A percentile compares a stretch with the other conserved stretches of the same genome.
Conservation (phyloP, 2,113 vertebrate species). For the Piliocolobus tephrosceles region DNA sequence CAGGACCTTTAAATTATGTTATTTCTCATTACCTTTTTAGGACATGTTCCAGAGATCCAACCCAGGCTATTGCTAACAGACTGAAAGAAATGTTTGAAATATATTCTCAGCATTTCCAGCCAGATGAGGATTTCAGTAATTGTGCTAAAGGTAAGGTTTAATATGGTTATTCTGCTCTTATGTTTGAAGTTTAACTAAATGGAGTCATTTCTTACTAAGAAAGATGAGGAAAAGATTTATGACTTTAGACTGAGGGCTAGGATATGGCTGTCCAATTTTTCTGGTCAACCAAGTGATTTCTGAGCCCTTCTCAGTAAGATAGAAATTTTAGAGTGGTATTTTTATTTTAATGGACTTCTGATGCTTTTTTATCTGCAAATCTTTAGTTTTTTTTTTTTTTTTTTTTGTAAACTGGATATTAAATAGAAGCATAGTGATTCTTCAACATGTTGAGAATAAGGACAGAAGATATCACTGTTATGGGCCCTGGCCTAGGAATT, state of each 20-base stretch:
- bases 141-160: constrained; percentile 86
- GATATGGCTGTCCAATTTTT: not conserved
- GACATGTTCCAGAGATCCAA: constrained; percentile 92
- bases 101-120: constrained; percentile 86
- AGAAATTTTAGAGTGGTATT: not conserved
- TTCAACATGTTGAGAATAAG: not conserved
- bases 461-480: not conserved
- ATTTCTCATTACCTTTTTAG: constrained; percentile 80
- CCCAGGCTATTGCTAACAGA: constrained; percentile 88
- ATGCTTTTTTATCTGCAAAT: not conserved
- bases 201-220: not conserved
- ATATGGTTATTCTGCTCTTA: not conserved
- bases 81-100: constrained; percentile 92
- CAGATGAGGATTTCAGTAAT: constrained; percentile 79
- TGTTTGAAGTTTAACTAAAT: not conserved
- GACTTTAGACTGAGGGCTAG: not conserved
- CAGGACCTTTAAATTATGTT: not conserved
- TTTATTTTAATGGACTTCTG: not conserved
- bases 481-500: not conserved
- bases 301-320: not conserved
- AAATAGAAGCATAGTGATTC: not conserved
- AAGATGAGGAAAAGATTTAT: not conserved
- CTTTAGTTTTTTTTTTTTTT: constrained; percentile 45
- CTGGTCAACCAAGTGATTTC: not conserved
- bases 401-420: constrained; percentile 11